These are phyloP conservation scores for Vulpes ferrilata DNA, from an alignment of 2,113 vertebrate genomes.

Conservation along the genomic window DNA sequence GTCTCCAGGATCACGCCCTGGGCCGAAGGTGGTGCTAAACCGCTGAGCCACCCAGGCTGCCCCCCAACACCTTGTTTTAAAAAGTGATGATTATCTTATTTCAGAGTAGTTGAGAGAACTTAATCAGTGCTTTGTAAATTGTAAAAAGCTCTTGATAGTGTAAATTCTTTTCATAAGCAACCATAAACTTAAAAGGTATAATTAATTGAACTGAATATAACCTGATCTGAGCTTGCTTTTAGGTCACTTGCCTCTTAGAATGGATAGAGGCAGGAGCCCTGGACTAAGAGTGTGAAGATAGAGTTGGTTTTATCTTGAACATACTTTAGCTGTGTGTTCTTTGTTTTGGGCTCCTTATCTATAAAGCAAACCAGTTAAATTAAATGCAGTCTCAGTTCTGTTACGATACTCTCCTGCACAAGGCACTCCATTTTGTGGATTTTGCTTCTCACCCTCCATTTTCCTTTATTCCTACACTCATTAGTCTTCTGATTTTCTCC, in stretches of 20 bases:
- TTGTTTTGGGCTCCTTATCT: not conserved
- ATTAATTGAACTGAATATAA: conserved; percentile 34
- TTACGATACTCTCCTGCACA: not conserved
- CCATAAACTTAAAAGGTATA: not conserved
- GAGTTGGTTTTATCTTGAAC: not conserved
- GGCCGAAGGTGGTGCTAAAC: too few species aligned
- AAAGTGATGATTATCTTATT: not conserved
- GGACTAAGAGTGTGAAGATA: not conserved
- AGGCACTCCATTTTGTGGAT: not conserved
- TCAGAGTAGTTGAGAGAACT: not conserved
- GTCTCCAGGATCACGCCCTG: too few species aligned
- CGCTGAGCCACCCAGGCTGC: too few species aligned
- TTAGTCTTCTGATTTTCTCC: conserved; percentile 47
- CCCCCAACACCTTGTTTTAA: not conserved
- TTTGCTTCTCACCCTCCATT: conserved; percentile 1
- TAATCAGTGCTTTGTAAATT: not conserved
- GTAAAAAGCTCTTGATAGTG: conserved; percentile 20
- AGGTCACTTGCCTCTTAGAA: not conserved
- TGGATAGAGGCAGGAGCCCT: not conserved
- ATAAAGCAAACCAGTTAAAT: conserved; percentile 49
- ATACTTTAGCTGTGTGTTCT: not conserved
- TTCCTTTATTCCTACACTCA: not conserved
- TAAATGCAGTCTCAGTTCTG: not conserved
- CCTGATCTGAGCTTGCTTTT: not conserved
- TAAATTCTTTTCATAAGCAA: not conserved